Conservation (phyloP, 1,140 invertebrate genomes). For the Proales similis region DNA sequence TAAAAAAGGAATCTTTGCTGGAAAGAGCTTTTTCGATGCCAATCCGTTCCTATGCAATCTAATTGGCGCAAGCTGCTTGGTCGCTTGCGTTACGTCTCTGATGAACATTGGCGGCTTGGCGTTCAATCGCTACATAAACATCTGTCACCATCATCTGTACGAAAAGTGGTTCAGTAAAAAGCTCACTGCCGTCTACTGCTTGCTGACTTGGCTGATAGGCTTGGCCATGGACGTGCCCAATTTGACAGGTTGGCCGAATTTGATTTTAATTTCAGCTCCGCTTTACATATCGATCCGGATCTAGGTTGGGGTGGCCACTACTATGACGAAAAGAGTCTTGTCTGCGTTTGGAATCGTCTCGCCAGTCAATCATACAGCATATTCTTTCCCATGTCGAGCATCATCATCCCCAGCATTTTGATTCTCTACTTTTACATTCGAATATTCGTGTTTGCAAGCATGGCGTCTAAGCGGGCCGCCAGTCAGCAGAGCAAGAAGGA, state of each 20-base stretch:
- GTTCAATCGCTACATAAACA: slow-evolving; percentile 45
- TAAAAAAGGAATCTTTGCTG: slow-evolving; percentile 37
- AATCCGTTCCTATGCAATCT: slow-evolving; percentile 42
- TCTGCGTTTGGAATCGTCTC: slow-evolving; percentile 45
- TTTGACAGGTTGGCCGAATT: slow-evolving; percentile 16
- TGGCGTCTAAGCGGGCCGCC: background rate
- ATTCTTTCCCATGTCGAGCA: slow-evolving; percentile 36
- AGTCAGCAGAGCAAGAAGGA: slow-evolving; percentile 1
- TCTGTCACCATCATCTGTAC: slow-evolving; percentile 42
- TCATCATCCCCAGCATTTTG: slow-evolving; percentile 17
- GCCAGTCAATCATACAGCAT: slow-evolving; percentile 43
- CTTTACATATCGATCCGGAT: slow-evolving; percentile 40
- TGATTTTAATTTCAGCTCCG: slow-evolving; percentile 37
- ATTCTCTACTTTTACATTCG: slow-evolving; percentile 4
- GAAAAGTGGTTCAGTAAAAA: slow-evolving; percentile 41
- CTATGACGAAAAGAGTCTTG: slow-evolving; percentile 44
- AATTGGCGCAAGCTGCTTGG: slow-evolving; percentile 43
- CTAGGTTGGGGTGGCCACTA: slow-evolving; percentile 42
- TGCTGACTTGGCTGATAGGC: slow-evolving; percentile 40
- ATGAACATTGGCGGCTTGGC: slow-evolving; percentile 42
- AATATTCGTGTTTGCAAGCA: slow-evolving; percentile 10
- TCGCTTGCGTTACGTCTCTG: slow-evolving; percentile 43
- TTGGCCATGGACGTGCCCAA: slow-evolving; percentile 40
- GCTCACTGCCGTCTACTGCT: slow-evolving; percentile 40
- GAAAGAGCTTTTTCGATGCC: slow-evolving; percentile 42